Percentiles rank a stretch among this genome's conserved stretches.
phyloP scores from a whole-genome alignment of 2,797 vertebrate genomes.

The Melanotaenia boesemani region DNA sequence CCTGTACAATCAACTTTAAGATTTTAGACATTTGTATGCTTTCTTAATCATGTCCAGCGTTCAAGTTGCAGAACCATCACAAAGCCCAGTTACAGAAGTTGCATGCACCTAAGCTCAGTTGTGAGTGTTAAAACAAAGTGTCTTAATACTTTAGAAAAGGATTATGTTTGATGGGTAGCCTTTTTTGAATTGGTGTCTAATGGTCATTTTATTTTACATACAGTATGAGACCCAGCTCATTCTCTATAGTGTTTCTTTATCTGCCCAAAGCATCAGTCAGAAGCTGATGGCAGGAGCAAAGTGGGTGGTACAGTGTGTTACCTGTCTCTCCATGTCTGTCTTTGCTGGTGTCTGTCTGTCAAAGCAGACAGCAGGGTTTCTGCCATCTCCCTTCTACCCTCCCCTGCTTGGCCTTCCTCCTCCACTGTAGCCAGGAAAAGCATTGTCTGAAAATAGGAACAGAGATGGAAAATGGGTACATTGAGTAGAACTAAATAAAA shows the following conservation, averaged over 20 bases:
- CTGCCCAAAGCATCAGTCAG: conserved; percentile 31
- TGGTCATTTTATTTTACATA: conserved; percentile 8
- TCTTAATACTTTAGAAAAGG: background rate
- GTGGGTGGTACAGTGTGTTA: conserved; percentile 68
- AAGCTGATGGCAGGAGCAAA: conserved; percentile 28
- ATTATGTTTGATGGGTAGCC: background rate
- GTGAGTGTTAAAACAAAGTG: background rate
- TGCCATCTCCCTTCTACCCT: conserved; percentile 87
- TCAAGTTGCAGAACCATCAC: background rate
- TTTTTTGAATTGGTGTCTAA: conserved; percentile 6
- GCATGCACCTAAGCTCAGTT: background rate
- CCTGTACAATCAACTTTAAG: background rate
- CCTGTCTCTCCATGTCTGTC: conserved; percentile 94
- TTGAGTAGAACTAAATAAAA: conserved; percentile 1
- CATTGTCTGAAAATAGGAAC: conserved; percentile 87
- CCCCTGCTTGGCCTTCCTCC: conserved; percentile 80
- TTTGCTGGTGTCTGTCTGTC: conserved; percentile 89
- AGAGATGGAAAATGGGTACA: conserved; percentile 17
- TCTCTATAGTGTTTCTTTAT: conserved; percentile 4
- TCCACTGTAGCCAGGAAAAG: conserved; percentile 87
- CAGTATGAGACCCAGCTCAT: background rate
- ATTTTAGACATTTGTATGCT: background rate
- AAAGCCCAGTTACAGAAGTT: background rate
- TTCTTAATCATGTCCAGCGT: background rate
- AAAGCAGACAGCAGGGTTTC: conserved; percentile 86